Conservation (phyloP, 1,140 invertebrate genomes). For the Chymomyza costata region DNA sequence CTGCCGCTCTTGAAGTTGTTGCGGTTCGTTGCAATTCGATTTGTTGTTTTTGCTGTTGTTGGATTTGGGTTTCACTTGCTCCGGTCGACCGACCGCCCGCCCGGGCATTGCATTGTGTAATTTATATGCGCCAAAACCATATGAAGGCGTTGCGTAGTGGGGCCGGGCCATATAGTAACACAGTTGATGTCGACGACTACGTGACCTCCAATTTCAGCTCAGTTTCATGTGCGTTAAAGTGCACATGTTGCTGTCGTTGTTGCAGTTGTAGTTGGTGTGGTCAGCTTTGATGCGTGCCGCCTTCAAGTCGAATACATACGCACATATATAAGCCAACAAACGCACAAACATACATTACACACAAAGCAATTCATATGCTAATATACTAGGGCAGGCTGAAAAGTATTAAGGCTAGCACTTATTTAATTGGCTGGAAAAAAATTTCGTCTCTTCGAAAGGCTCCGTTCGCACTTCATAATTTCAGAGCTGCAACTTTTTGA, state of each 20-base stretch:
- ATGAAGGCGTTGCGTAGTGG: constrained; percentile 47
- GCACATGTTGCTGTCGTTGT: constrained; percentile 50
- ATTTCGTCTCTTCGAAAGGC: too few species aligned
- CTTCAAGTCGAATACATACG: constrained; percentile 34
- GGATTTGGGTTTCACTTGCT: constrained; percentile 24
- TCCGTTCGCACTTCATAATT: too few species aligned
- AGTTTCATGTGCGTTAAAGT: constrained; percentile 47
- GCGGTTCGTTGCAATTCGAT: constrained; percentile 54
- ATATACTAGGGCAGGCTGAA: constrained; percentile 10
- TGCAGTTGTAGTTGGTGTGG: constrained; percentile 44
- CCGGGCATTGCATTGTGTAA: constrained; percentile 56
- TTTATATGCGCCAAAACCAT: constrained; percentile 56
- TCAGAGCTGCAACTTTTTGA: too few species aligned
- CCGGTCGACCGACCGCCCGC: constrained; percentile 11
- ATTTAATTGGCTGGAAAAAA: neutral
- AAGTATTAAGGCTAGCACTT: neutral
- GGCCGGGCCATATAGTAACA: too few species aligned
- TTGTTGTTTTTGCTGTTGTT: constrained; percentile 36
- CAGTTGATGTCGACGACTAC: constrained; percentile 50
- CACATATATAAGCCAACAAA: constrained; percentile 17
- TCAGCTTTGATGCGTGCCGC: constrained; percentile 56
- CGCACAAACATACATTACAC: constrained; percentile 2
- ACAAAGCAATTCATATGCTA: constrained; percentile 61
- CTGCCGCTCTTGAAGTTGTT: constrained; percentile 26
- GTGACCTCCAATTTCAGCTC: constrained; percentile 69